A percentile compares a stretch with the other conserved stretches of the same genome.
Evolutionary conservation across 2,113 vertebrate genomes (phyloP).

Genomic region (Montifringilla adamsi): DNA sequence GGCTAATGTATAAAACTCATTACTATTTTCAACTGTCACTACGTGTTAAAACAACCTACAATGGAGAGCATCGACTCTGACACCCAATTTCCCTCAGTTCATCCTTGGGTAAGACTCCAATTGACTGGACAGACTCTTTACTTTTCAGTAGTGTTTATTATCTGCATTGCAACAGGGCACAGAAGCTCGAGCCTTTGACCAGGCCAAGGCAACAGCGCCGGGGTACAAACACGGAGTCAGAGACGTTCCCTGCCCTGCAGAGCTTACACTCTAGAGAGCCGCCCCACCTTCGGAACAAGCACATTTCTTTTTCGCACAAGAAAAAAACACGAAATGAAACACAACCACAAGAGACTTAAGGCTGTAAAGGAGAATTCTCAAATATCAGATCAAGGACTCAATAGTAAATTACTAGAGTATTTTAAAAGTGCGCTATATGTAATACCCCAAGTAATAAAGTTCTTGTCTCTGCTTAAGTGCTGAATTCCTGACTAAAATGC

Average conservation of each 20-base stretch:
- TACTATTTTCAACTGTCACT: background rate
- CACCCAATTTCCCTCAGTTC: background rate
- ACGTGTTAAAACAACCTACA: background rate
- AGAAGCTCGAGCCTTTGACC: background rate
- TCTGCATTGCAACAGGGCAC: constrained; percentile 10
- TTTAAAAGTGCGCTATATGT: background rate
- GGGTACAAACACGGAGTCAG: background rate
- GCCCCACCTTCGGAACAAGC: background rate
- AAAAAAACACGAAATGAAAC: background rate
- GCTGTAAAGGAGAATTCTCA: background rate
- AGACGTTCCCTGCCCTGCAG: background rate
- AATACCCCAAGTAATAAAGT: background rate
- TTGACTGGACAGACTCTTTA: background rate
- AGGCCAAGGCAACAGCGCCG: background rate
- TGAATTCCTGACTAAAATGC: background rate
- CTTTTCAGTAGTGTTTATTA: constrained; percentile 52
- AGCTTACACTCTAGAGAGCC: constrained; percentile 52
- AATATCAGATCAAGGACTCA: background rate
- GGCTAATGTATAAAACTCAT: background rate
- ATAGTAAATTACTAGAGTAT: background rate
- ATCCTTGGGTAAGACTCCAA: background rate
- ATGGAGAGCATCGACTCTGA: background rate
- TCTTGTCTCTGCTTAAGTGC: background rate
- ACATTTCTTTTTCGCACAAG: background rate
- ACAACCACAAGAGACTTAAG: background rate